phyloP scores from a whole-genome alignment of 2,113 vertebrate species.

The Thermophis baileyi region DNA sequence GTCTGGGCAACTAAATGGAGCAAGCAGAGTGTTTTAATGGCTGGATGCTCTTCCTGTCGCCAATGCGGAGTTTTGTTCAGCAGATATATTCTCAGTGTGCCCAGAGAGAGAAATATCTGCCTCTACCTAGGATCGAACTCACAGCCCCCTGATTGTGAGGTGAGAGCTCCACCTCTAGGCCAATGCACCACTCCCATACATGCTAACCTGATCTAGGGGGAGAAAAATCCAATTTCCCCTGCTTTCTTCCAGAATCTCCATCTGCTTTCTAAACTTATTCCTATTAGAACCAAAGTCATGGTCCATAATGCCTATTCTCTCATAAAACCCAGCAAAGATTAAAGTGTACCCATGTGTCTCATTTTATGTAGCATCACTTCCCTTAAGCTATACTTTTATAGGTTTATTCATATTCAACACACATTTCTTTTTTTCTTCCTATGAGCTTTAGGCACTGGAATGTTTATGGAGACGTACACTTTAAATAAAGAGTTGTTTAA shows the following conservation, averaged over 20 bases:
- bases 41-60: too few relatives aligned
- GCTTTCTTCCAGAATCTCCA: not conserved
- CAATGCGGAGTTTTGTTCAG: too few relatives aligned
- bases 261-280: not conserved
- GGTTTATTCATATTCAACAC: constrained; percentile 11
- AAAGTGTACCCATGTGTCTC: not conserved
- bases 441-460: not conserved
- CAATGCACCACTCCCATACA: too few relatives aligned
- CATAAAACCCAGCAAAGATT: not conserved
- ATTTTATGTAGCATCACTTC: not conserved
- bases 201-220: not conserved
- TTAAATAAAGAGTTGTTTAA: not conserved
- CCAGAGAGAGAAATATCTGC: too few relatives aligned
- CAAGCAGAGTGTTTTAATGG: too few relatives aligned
- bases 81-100: too few relatives aligned
- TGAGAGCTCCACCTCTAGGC: too few relatives aligned
- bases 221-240: not conserved
- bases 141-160: too few relatives aligned
- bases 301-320: not conserved
- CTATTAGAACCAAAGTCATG: not conserved
- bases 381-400: not conserved
- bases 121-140: too few relatives aligned
- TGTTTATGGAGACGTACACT: not conserved
- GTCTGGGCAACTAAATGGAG: too few relatives aligned
- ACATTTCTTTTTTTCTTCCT: constrained; percentile 5